These are phyloP conservation scores for Parapsyche elsis DNA, from an alignment of 1,140 invertebrate species.

Conservation along the genomic window DNA sequence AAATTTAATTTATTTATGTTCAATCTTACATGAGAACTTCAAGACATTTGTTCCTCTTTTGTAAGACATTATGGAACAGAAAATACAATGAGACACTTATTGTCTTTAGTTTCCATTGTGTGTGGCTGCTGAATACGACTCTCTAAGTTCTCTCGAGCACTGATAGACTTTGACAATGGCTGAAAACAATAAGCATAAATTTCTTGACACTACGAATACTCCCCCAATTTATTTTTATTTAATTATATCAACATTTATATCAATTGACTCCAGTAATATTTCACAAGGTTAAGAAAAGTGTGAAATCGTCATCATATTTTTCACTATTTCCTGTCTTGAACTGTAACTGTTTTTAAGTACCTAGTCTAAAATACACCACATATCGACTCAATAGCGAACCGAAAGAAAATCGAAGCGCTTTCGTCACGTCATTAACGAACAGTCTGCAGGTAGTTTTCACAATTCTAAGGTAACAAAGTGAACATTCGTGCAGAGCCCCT, in stretches of 20 bases:
- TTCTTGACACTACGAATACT: not conserved
- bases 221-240: no score
- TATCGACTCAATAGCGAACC: no score
- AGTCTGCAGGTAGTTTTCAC: constrained; percentile 33
- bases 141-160: not conserved
- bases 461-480: constrained; percentile 47
- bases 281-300: no score
- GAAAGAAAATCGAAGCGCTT: constrained; percentile 19
- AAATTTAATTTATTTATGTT: not conserved
- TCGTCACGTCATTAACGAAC: constrained; percentile 40
- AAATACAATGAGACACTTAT: constrained; percentile 23
- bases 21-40: not conserved
- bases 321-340: no score
- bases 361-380: no score
- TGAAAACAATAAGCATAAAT: constrained; percentile 19
- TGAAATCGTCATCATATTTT: no score
- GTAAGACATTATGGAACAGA: not conserved
- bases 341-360: no score
- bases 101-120: constrained; percentile 25
- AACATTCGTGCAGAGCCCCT: constrained; percentile 25
- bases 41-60: constrained; percentile 23
- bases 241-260: no score
- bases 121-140: constrained; percentile 9
- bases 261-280: no score
- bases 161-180: constrained; percentile 13